phyloP scores from a whole-genome alignment of 2,888 invertebrate species.

The Monopis laevigella region DNA sequence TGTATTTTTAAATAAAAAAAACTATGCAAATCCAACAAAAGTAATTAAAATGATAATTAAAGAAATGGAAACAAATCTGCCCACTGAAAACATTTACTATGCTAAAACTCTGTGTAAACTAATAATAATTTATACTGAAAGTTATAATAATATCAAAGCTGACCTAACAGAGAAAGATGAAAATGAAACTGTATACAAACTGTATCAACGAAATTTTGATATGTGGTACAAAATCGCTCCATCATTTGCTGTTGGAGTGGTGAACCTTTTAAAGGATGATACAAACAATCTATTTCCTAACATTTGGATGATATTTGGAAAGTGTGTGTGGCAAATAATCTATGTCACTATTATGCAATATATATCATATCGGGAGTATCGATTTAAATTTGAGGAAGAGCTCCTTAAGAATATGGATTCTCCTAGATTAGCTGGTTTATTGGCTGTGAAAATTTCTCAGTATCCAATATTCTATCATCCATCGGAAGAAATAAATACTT shows the following conservation, averaged over 20 bases:
- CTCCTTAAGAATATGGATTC: too few species aligned
- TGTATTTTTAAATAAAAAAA: slow-evolving; percentile 19
- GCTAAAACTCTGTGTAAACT: slow-evolving; percentile 34
- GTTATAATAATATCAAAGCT: background rate
- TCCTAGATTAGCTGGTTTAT: too few species aligned
- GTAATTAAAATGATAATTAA: slow-evolving; percentile 27
- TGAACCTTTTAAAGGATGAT: background rate
- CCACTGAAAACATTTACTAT: slow-evolving; percentile 33
- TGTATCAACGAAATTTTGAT: background rate
- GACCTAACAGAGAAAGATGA: background rate
- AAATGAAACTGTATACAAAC: background rate
- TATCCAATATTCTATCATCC: too few species aligned
- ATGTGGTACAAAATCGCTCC: slow-evolving; percentile 4
- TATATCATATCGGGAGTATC: too few species aligned
- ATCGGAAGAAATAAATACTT: too few species aligned
- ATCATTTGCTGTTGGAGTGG: background rate
- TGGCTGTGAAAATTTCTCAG: too few species aligned
- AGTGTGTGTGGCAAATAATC: too few species aligned
- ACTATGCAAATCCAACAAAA: slow-evolving; percentile 26
- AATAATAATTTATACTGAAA: slow-evolving; percentile 21
- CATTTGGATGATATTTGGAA: background rate
- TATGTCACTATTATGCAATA: too few species aligned
- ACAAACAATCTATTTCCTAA: background rate
- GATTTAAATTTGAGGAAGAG: too few species aligned
- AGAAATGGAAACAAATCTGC: slow-evolving; percentile 25